Base-by-base conservation (phyloP, 2,797 vertebrate genomes). In the Poecilia wingei region DNA sequence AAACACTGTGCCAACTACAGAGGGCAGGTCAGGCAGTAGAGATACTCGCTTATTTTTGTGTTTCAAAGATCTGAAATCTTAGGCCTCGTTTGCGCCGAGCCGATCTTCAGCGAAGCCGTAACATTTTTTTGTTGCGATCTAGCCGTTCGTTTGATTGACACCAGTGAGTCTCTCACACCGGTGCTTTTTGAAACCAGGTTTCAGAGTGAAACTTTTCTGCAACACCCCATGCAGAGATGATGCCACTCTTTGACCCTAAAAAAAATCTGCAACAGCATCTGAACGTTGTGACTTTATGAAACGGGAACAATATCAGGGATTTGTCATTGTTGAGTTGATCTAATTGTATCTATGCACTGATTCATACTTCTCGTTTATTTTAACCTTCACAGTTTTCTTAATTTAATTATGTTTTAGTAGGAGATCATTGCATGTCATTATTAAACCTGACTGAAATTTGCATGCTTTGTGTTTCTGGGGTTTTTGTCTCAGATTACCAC, bases 1-100 rank as follows among this genome's bases (percentile, higher is more conserved):
- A 98, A 97, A 80, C 95, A 98, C 90, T 98, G 98, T 47, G 85
- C 94, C 91, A 99, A 98, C 92, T 96, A 96, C 28, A 68, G 76
- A 2, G 98, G 98, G 80, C 98, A 98, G 96, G 98, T 99, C 71
- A 4, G 28, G 8, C 66, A 25, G 22, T 70, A 70, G 25, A 70
- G 25, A 70, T 70, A 70, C 68, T 6, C 14, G 25, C 25, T 70
- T 2, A n/a, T 43, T 43, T 69, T n/a, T 70, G 41, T 13, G 6
- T 70, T 28, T 70, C 4, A 14, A 45, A 70, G 12, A 41, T 22
- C 61, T 61, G 59, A 31, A 61, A 7, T 31, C 31, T 28, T 61
- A 61, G 4, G 5, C 18, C 47, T 18, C 5, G 16, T 49, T 49
- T 20, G 12, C 47, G 16, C 5, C 5, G 47, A 49, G 5, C 5